Percentiles rank a stretch among this genome's conserved stretches.
Conservation (phyloP, 2,113 vertebrate genomes). For the Siphamia tubifer region DNA sequence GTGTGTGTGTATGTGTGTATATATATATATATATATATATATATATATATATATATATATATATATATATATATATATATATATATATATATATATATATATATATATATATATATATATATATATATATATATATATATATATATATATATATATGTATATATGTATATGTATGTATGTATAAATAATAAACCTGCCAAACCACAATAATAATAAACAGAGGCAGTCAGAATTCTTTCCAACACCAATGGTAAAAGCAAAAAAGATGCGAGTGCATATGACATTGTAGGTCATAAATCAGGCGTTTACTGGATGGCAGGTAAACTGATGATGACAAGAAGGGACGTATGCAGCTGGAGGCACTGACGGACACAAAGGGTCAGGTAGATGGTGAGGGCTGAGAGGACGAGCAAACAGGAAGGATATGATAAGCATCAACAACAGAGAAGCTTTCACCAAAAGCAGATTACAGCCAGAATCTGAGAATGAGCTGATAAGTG, state of each 20-base stretch:
- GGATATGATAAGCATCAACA: background rate
- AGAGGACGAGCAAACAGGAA: background rate
- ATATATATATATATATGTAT: too few relatives aligned
- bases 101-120: too few relatives aligned
- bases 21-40: too few relatives aligned
- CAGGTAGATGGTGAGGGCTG: slow-evolving; percentile 22
- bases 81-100: too few relatives aligned
- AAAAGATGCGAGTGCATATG: slow-evolving; percentile 42
- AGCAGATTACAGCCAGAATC: background rate
- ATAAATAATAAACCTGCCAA: slow-evolving; percentile 59
- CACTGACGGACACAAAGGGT: slow-evolving; percentile 7
- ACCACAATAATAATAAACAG: slow-evolving; percentile 51
- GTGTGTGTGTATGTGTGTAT: too few relatives aligned
- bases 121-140: too few relatives aligned
- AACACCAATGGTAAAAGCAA: slow-evolving; percentile 41
- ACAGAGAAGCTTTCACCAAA: background rate
- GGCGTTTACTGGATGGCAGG: slow-evolving; percentile 10
- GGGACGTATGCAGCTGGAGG: slow-evolving; percentile 24
- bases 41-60: too few relatives aligned
- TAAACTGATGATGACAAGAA: slow-evolving; percentile 42
- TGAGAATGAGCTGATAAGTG: background rate
- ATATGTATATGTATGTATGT: too few relatives aligned
- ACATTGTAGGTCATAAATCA: slow-evolving; percentile 48
- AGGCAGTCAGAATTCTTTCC: slow-evolving; percentile 34
- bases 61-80: too few relatives aligned